phyloP scores from a whole-genome alignment of 2,113 vertebrate genomes.

The Notothenia rossii region DNA sequence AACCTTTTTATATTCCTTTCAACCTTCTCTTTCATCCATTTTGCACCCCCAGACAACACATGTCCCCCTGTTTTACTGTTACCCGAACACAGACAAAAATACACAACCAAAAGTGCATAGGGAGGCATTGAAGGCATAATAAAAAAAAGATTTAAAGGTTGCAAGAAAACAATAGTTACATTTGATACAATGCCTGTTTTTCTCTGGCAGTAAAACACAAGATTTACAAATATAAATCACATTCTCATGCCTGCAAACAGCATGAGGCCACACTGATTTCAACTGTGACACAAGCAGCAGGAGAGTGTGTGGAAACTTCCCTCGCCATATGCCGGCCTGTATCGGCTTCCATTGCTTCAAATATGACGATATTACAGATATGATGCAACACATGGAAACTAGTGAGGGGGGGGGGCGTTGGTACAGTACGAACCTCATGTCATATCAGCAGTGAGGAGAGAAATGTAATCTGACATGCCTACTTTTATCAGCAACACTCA shows the following conservation, averaged over 20 bases:
- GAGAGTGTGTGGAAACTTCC: slow-evolving; percentile 16
- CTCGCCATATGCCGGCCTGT: slow-evolving; percentile 1
- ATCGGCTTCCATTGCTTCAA: slow-evolving; percentile 23
- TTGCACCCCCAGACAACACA: too few relatives aligned
- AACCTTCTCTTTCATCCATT: too few relatives aligned
- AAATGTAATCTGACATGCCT: slow-evolving; percentile 15
- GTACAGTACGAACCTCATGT: slow-evolving; percentile 21
- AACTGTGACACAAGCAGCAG: slow-evolving; percentile 42
- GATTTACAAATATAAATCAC: slow-evolving; percentile 15
- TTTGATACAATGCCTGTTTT: slow-evolving; percentile 9
- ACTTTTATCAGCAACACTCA: slow-evolving; percentile 1
- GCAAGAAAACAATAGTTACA: slow-evolving; percentile 16
- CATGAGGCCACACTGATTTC: slow-evolving; percentile 28
- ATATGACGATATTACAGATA: slow-evolving; percentile 46
- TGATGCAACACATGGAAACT: slow-evolving; percentile 75
- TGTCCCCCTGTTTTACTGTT: too few relatives aligned
- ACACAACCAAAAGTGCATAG: slow-evolving; percentile 1
- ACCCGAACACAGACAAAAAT: slow-evolving; percentile 10
- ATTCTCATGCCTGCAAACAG: slow-evolving; percentile 13
- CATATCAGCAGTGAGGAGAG: slow-evolving; percentile 41
- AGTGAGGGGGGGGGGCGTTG: neutral
- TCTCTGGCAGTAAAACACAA: neutral
- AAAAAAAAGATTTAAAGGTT: slow-evolving; percentile 15
- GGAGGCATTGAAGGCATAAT: neutral
- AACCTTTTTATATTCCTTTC: too few relatives aligned